Evolutionary conservation across 1,140 invertebrate species (phyloP).

Genomic region (Rhyacophila brunnea): DNA sequence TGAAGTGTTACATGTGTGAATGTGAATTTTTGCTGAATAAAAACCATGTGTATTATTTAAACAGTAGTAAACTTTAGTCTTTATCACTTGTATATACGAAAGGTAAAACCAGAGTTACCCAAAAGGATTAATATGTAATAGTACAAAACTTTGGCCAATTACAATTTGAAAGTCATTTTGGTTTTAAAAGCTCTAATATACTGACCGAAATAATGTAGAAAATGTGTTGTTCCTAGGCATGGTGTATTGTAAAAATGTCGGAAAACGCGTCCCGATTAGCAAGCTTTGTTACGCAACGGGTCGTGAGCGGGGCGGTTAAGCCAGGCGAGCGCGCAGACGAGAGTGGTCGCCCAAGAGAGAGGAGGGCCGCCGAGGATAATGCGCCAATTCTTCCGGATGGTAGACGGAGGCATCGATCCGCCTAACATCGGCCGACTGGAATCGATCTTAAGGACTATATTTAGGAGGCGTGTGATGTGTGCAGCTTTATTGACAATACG

Average conservation of each 20-base stretch:
- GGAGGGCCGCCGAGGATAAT: not conserved
- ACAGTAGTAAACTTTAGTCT: too few species aligned
- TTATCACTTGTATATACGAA: too few species aligned
- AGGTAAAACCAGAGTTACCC: too few species aligned
- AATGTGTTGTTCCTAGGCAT: not conserved
- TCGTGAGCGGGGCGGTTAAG: not conserved
- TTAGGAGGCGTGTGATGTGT: not conserved
- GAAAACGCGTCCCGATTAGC: not conserved
- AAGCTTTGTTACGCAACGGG: constrained; percentile 5
- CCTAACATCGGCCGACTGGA: not conserved
- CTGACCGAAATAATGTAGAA: not conserved
- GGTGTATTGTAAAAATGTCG: too few species aligned
- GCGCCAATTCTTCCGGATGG: not conserved
- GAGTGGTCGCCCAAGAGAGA: not conserved
- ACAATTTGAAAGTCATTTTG: too few species aligned
- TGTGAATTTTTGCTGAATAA: too few species aligned
- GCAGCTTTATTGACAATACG: not conserved
- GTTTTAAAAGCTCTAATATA: not conserved
- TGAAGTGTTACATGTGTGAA: too few species aligned
- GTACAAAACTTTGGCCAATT: too few species aligned
- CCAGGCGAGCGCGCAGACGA: not conserved
- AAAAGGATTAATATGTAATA: too few species aligned
- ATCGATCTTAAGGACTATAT: constrained; percentile 1
- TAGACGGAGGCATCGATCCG: not conserved
- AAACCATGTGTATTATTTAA: too few species aligned